Base-by-base conservation (phyloP, 2,888 invertebrate species). In the Acronicta aceris region DNA sequence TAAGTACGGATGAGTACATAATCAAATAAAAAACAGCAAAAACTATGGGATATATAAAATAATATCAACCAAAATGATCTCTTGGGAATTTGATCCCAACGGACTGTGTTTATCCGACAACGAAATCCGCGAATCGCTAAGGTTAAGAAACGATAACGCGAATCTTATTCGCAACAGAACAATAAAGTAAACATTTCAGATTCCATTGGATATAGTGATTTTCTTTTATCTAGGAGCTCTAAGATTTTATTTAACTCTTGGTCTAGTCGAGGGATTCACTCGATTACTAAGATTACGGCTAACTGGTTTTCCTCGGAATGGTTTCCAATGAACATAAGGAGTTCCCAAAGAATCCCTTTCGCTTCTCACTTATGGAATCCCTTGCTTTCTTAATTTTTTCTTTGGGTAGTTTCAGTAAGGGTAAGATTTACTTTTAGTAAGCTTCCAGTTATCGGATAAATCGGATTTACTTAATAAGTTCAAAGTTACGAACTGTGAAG, bases 201-300 rank as follows among this genome's bases (percentile, higher is more conserved):
- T 47, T 52, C 8, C n/a, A 33, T 15, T 40, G 40, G 33, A 54
- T 53, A 40, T 54, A 68, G 47, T 38, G 48, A 36, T 48, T 54
- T 68, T 36, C 53, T 53, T 70, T 70, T 63, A 63, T 75, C 57
- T 52, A 41, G 42, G 13, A 71, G 40, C 38, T 25, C 45, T 57
- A 47, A 41, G 30, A 57, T 70, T 74, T 75, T 70, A 76, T 60
- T 59, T 15, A 45, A 17, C 12, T 54, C 17, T 71, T 55, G 52
- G 54, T 57, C 43, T 12, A 57, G 27, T 51, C 49, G 45, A 55
- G 42, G 27, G 30, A 58, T 65, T 71, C 46, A 36, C 17, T 71
- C 57, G 63, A 57, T 58, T 54, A 17, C 46, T 13, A 63, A 62
- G 52, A 67, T 76, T 58, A 46, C 52, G 49, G 54, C 36, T 52